These are phyloP conservation scores for Triops cancriformis DNA, from an alignment of 1,140 invertebrate species.

Conservation along the genomic window DNA sequence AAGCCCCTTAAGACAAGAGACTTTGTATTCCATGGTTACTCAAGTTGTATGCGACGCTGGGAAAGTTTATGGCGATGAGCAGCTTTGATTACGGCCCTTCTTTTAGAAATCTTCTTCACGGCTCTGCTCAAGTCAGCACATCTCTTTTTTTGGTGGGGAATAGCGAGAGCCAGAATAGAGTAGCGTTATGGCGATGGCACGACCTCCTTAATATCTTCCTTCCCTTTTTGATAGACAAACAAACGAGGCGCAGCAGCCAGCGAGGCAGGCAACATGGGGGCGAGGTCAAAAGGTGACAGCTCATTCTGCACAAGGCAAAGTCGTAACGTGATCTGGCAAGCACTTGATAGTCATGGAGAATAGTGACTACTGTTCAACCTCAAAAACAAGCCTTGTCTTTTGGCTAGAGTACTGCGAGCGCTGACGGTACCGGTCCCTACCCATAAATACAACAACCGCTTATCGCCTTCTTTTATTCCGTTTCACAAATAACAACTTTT, in stretches of 20 bases:
- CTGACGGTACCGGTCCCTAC: neutral
- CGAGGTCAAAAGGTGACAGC: neutral
- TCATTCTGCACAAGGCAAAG: neutral
- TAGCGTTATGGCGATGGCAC: neutral
- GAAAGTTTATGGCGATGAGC: neutral
- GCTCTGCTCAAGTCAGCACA: neutral
- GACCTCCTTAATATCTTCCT: conserved; percentile 3
- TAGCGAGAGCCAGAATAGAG: neutral
- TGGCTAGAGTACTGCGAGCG: neutral
- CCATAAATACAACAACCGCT: neutral
- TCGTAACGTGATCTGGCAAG: conserved; percentile 6
- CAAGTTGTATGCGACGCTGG: neutral
- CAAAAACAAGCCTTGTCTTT: conserved; percentile 11
- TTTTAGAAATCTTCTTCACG: neutral
- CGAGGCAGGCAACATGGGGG: neutral
- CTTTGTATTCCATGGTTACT: neutral
- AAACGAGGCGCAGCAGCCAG: neutral
- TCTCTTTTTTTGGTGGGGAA: neutral
- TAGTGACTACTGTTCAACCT: conserved; percentile 13
- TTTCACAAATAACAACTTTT: neutral
- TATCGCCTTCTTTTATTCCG: neutral
- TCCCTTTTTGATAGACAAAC: conserved; percentile 11
- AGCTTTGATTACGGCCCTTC: neutral
- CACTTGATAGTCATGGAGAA: conserved; percentile 9
- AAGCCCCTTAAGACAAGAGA: neutral